Percentiles rank a stretch among this genome's conserved stretches.
phyloP scores from a whole-genome alignment of 2,113 vertebrate species.

The Fulmarus glacialis region DNA sequence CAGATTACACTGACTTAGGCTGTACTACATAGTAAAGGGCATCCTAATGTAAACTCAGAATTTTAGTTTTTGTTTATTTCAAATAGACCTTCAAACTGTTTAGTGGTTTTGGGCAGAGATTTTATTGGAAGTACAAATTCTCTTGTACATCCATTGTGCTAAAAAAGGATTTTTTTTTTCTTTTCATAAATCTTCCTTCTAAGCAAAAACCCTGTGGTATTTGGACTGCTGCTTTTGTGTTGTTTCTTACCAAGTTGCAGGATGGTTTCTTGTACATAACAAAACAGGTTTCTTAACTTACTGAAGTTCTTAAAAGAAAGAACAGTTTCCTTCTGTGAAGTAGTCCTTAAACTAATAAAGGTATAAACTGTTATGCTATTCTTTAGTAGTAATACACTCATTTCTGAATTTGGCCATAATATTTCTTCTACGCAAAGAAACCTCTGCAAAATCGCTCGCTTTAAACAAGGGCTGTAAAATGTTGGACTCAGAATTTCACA shows the following conservation, averaged over 20 bases:
- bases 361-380: not conserved
- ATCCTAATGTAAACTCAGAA: not conserved
- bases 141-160: not conserved
- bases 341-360: not conserved
- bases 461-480: not conserved
- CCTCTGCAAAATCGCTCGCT: not conserved
- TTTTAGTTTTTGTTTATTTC: not conserved
- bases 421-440: not conserved
- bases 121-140: not conserved
- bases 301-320: not conserved
- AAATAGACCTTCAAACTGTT: not conserved
- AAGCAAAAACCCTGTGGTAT: not conserved
- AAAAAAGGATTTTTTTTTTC: not conserved
- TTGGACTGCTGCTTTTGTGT: rapidly evolving
- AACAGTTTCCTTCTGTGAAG: not conserved
- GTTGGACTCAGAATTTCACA: not conserved
- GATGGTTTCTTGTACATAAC: not conserved
- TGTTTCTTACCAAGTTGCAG: not conserved
- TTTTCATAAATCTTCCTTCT: not conserved
- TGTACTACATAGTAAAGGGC: not conserved
- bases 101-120: not conserved
- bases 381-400: not conserved
- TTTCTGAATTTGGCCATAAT: not conserved
- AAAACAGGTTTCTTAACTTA: not conserved
- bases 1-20: not conserved